Evolutionary conservation across 2,888 invertebrate species (phyloP).

Genomic region (Volucella inflata): DNA sequence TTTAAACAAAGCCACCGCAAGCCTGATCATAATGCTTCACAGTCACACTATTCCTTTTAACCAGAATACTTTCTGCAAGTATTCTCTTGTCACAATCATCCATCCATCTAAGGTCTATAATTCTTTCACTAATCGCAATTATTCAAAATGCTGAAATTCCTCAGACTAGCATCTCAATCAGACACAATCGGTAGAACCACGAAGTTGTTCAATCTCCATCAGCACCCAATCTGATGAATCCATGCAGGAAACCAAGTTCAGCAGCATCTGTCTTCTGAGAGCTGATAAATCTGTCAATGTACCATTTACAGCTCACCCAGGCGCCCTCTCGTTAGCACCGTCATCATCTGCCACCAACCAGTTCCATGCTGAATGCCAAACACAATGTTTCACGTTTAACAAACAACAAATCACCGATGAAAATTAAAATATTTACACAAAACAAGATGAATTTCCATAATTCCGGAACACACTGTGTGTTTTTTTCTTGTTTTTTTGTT

Average conservation of each 20-base stretch:
- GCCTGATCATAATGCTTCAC: too few relatives aligned
- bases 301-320: conserved; percentile 72
- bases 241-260: conserved; percentile 59
- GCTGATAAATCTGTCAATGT: conserved; percentile 74
- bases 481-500: not conserved
- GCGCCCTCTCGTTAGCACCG: conserved; percentile 74
- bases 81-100: not conserved
- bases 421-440: conserved; percentile 75
- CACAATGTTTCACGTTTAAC: conserved; percentile 63
- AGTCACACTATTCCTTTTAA: too few relatives aligned
- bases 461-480: conserved; percentile 39
- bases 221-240: conserved; percentile 46
- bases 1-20: too few relatives aligned
- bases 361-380: conserved; percentile 22
- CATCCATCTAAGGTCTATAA: conserved; percentile 34
- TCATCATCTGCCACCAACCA: conserved; percentile 54
- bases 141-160: conserved; percentile 51
- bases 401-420: conserved; percentile 74
- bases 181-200: not conserved
- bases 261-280: conserved; percentile 71
- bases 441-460: conserved; percentile 75
- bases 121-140: conserved; percentile 67
- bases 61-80: too few relatives aligned
- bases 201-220: conserved; percentile 46
- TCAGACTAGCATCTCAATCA: conserved; percentile 56